phyloP scores from a whole-genome alignment of 64 coral and sea anemone species.

The Exaiptasia diaphana region DNA sequence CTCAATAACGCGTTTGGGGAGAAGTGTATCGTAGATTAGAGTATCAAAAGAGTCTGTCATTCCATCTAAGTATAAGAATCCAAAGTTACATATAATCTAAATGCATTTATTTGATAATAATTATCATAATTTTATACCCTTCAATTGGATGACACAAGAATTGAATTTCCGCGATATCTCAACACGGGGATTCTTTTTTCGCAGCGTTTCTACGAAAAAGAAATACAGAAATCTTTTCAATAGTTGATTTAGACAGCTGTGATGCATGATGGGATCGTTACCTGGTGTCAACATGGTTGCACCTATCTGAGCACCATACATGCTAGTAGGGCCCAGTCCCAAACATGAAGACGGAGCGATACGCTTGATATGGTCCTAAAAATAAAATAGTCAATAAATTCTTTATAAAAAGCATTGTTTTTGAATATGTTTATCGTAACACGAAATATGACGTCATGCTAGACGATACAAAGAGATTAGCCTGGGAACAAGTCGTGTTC shows the following conservation, averaged over 20 bases:
- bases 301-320: slow-evolving; percentile 51
- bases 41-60: slow-evolving; percentile 47
- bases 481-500: no score
- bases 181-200: slow-evolving; percentile 34
- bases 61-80: slow-evolving; percentile 36
- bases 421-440: no score
- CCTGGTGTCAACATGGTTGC: slow-evolving; percentile 60
- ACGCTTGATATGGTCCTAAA: slow-evolving; percentile 38
- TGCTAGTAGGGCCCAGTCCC: slow-evolving; percentile 39
- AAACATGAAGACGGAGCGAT: slow-evolving; percentile 41
- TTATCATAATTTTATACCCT: background rate
- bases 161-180: slow-evolving; percentile 50
- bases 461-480: no score
- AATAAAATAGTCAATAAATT: no score
- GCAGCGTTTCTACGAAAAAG: slow-evolving; percentile 32
- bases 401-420: no score
- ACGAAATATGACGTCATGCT: no score
- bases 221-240: background rate
- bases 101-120: no score
- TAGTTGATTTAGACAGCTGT: no score
- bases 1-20: slow-evolving; percentile 34
- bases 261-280: background rate
- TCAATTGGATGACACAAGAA: slow-evolving; percentile 41
- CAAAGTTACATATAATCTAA: background rate
- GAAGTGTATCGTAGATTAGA: slow-evolving; percentile 48